Evolutionary conservation across 2,888 invertebrate genomes (phyloP).

Genomic region (Agrotis puta): DNA sequence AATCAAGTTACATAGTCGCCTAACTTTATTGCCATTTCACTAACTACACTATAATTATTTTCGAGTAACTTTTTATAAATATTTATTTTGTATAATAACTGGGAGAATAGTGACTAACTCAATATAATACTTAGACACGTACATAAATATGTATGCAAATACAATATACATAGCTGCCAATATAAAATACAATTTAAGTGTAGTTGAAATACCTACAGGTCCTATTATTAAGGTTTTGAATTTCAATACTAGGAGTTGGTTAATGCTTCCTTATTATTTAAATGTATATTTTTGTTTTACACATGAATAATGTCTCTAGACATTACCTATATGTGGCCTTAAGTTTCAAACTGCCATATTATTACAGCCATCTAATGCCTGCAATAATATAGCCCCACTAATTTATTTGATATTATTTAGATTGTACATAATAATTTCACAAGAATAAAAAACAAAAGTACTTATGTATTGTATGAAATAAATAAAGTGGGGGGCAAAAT

Average conservation of each 20-base stretch:
- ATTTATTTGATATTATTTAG: constrained; percentile 13
- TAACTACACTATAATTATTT: constrained; percentile 72
- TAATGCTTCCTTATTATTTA: constrained; percentile 4
- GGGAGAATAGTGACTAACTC: constrained; percentile 52
- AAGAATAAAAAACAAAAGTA: not conserved
- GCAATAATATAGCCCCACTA: constrained; percentile 18
- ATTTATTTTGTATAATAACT: constrained; percentile 52
- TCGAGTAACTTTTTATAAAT: constrained; percentile 26
- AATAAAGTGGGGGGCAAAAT: not conserved
- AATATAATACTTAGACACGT: constrained; percentile 44
- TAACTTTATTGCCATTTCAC: constrained; percentile 83
- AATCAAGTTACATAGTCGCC: constrained; percentile 80
- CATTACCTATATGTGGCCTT: not conserved
- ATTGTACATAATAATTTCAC: not conserved
- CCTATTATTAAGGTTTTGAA: constrained; percentile 1
- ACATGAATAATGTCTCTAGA: not conserved
- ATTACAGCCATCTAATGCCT: constrained; percentile 1
- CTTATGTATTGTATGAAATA: not conserved
- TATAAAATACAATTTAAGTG: constrained; percentile 10
- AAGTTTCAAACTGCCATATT: not conserved
- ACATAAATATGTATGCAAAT: constrained; percentile 30
- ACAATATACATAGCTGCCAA: constrained; percentile 44
- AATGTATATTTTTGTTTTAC: constrained; percentile 6
- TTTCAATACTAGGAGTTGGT: constrained; percentile 16
- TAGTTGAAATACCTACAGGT: constrained; percentile 19